Base-by-base conservation (phyloP, 2,113 vertebrate genomes). In the Ceuthmochares aereus region DNA sequence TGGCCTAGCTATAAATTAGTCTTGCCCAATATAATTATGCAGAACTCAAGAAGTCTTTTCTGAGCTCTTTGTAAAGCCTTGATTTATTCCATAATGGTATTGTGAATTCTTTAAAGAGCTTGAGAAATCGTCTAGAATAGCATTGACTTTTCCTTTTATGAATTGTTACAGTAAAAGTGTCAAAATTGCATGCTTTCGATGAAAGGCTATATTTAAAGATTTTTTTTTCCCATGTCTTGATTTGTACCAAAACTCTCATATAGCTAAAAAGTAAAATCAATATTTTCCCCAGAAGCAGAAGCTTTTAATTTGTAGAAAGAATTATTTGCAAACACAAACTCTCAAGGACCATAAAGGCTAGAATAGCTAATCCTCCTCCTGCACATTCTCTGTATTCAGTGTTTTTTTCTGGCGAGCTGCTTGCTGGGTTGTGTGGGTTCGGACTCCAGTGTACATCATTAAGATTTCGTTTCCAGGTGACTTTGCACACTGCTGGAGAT, bases 231-330 rank as follows among this genome's bases (percentile, higher is more conserved):
- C 12, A 8, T 26, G 11, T 42, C 34, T 87, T 66, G 30, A 68
- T 91, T 89, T 85, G 34, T 55, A 66, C n/a, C n/a, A 21, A 73
- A 90, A 29, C 29, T 66, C 23, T 90, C 12, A 37, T 26, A 56
- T 2, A 62, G 32, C 36, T 74, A 8, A 47, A 69, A 60, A 42
- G 8, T 34, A 26, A 14, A 78, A 40, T 49, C 40, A 25, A 4
- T 94, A 14, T 73, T 62, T 94, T 76, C 11, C 58, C 67, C 34
- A 60, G 43, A 34, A 56, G 58, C 36, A 84, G 43, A 68, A 87
- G 16, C 32, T 21, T 94, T 95, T 91, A 56, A 84, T 92, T 85
- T 91, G 49, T 34, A 45, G 43, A 72, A 84, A 92, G 43, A 72
- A 89, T 82, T 64, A 49, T 72, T 87, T 91, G 45, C 66, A 79